Base-by-base conservation (phyloP, 2,797 vertebrate species). In the Parotocinclus haroldoi region DNA sequence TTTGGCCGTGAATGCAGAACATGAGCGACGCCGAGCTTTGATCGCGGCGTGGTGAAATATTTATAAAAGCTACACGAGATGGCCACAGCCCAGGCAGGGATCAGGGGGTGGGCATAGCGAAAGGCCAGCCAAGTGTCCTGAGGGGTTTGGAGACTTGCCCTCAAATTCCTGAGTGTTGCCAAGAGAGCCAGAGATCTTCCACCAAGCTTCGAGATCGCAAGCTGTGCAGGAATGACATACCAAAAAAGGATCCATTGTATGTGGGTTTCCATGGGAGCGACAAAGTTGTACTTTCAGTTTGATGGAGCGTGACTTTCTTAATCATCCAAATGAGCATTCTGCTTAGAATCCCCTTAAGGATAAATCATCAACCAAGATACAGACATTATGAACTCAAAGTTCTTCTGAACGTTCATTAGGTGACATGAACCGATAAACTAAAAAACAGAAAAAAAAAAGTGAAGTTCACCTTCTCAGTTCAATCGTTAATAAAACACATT, bases 81-180 rank as follows among this genome's bases (percentile, higher is more conserved):
- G 58, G 68, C 50, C 55, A 48, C 58, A 40, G 49, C 9, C 44
- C 38, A 11, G 52, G 63, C 50, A 55, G 80, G 73, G 74, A 56
- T 67, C 75, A 76, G 52, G 64, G 63, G 63, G 37, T 66, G 55
- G 53, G 63, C 46, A 59, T 63, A 63, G 54, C 60, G 49, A 55
- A 68, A 48, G 48, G 50, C 58, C 60, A 49, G 44, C 18, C 71
- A 71, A 71, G 80, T 69, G 82, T 96, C 95, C 93, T 96, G 95
- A 95, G 90, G 69, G 94, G 90, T 46, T 38, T 36, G 45, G 63
- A 74, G 66, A 71, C 12, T 19, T 68, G 56, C 51, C 45, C 44
- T 71, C 52, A 75, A 69, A 75, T 68, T 72, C 53, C 51, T 37
- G 36, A 56, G 16, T 12, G 63, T 60, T 68, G 65, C 69, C 69